These are phyloP conservation scores for Aethes cnicana DNA, from an alignment of 2,888 invertebrate species.

Conservation along the genomic window DNA sequence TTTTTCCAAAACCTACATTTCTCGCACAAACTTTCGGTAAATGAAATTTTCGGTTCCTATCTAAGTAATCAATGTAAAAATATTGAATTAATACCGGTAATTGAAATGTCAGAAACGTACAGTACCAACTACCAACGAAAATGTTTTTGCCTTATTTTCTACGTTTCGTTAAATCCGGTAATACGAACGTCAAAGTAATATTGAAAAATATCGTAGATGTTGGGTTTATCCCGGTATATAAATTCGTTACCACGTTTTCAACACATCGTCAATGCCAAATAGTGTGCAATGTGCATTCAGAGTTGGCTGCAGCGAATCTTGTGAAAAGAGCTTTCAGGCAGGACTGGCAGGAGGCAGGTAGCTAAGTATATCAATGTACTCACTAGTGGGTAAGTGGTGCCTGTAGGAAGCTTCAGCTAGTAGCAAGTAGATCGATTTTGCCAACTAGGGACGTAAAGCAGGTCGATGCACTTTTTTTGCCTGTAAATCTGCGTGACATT, in stretches of 20 bases:
- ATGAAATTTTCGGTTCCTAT: no score
- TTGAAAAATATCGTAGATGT: neutral
- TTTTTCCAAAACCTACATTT: no score
- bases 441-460: slow-evolving; percentile 40
- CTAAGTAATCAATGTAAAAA: no score
- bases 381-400: no score
- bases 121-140: no score
- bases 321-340: slow-evolving; percentile 47
- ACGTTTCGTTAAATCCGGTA: neutral
- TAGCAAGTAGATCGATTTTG: slow-evolving; percentile 39
- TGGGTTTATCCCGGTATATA: slow-evolving; percentile 1
- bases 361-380: slow-evolving; percentile 54
- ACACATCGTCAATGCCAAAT: slow-evolving; percentile 10
- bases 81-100: no score
- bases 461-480: slow-evolving; percentile 46
- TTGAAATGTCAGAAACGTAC: no score
- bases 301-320: slow-evolving; percentile 35
- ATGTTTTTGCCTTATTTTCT: no score
- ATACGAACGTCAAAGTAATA: neutral
- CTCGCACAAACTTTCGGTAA: no score
- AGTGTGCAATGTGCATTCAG: slow-evolving; percentile 38
- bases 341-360: no score
- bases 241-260: slow-evolving; percentile 10
- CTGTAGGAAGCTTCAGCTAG: slow-evolving; percentile 39
- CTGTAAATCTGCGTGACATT: slow-evolving; percentile 51